A percentile compares a stretch with the other conserved stretches of the same genome.
Evolutionary conservation across 1,140 invertebrate species (phyloP).

Genomic region (Caerostris darwini): DNA sequence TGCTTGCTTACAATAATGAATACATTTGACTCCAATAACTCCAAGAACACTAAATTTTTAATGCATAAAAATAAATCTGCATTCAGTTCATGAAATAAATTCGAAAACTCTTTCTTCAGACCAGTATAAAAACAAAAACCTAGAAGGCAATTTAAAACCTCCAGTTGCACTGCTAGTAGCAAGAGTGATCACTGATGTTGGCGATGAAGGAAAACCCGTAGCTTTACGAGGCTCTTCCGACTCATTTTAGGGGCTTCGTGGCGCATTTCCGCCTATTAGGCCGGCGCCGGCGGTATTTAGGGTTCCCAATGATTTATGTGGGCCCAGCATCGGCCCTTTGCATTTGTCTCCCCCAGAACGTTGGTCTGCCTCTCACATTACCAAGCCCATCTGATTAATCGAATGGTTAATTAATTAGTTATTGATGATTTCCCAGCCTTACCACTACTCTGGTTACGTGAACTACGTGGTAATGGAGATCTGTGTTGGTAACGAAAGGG

Average conservation of each 20-base stretch:
- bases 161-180: not conserved
- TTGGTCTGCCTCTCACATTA: conserved; percentile 33
- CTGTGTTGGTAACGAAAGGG: not conserved
- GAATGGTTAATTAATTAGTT: conserved; percentile 67
- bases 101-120: not conserved
- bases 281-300: conserved; percentile 66
- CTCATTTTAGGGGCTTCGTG: conserved; percentile 42
- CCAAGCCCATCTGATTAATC: conserved; percentile 47
- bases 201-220: conserved; percentile 33
- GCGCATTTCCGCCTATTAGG: conserved; percentile 65
- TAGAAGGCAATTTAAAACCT: not conserved
- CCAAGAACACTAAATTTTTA: no score
- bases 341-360: conserved; percentile 43
- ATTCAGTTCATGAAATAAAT: not conserved
- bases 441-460: conserved; percentile 10
- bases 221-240: conserved; percentile 66
- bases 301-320: conserved; percentile 58
- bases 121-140: not conserved
- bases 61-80: no score
- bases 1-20: no score
- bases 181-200: conserved; percentile 47
- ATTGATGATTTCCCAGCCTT: conserved; percentile 56
- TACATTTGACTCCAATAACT: no score
- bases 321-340: conserved; percentile 18
- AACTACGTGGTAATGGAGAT: not conserved